phyloP scores from a whole-genome alignment of 2,888 invertebrate genomes.

The Muschampia plurimacula region DNA sequence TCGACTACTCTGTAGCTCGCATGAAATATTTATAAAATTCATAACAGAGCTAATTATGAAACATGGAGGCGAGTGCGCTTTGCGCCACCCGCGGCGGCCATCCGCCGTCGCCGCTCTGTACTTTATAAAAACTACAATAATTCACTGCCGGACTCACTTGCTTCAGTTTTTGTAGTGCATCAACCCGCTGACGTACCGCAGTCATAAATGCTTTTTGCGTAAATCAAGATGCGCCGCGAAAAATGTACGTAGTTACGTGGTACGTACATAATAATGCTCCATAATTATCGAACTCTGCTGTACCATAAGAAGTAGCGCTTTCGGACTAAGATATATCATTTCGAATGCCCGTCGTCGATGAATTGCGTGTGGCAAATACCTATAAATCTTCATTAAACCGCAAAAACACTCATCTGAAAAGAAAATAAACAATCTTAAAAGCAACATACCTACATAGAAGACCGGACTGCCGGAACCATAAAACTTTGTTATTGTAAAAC shows the following conservation, averaged over 20 bases:
- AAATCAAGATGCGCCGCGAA: conserved; percentile 50
- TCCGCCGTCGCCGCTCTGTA: conserved; percentile 54
- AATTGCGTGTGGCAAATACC: conserved; percentile 35
- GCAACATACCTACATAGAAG: conserved; percentile 37
- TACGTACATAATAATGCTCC: conserved; percentile 33
- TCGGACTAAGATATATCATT: conserved; percentile 26
- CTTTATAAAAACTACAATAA: conserved; percentile 68
- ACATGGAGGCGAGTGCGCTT: conserved; percentile 67
- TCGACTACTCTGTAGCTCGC: conserved; percentile 71
- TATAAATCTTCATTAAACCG: conserved; percentile 44
- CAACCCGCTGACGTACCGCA: conserved; percentile 47
- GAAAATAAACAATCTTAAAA: conserved; percentile 43
- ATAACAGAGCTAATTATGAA: conserved; percentile 82
- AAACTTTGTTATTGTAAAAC: conserved; percentile 65
- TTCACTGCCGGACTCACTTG: conserved; percentile 49
- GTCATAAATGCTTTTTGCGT: conserved; percentile 52
- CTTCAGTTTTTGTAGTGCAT: conserved; percentile 47
- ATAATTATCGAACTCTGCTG: conserved; percentile 42
- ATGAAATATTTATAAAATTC: conserved; percentile 84
- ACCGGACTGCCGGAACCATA: conserved; percentile 58
- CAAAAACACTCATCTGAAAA: conserved; percentile 43
- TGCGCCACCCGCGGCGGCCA: conserved; percentile 75
- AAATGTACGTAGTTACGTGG: conserved; percentile 40
- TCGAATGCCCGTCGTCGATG: conserved; percentile 25
- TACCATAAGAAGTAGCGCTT: conserved; percentile 28